Base-by-base conservation (phyloP, 2,888 invertebrate species). In the Drosophila histrio region DNA sequence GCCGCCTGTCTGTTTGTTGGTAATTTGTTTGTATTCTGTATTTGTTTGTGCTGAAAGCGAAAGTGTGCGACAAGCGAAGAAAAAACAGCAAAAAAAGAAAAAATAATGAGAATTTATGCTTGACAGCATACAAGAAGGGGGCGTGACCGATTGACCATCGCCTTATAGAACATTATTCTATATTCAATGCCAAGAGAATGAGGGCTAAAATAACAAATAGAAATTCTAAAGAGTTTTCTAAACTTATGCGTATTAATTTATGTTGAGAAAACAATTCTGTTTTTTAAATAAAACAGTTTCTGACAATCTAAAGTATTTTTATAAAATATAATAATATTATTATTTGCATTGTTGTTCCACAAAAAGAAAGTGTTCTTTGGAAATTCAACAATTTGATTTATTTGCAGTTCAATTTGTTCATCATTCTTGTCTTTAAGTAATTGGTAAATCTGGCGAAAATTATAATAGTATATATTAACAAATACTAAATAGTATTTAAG, bases 41-140 rank as follows among this genome's bases (percentile, higher is more conserved):
- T 56, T 53, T 52, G 56, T 58, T 44, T 41, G 39, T 19, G 54
- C 24, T 62, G 76, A 87, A 87, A 81, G 66, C 69, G 83, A 81
- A 81, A 81, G 81, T 82, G 61, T 49, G 57, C 19, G 39, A 57
- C 17, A 30, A 24, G 9, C 13, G 9, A 59, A 47, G 34, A 59
- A 46, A 26, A n/a, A n/a, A n/a, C n/a, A n/a, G n/a, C 32, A 32
- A 47, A 8, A 46, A 47, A 19, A 41, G n/a, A n/a, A n/a, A 38
- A 17, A 22, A 43, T 19, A 39, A 60, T 26, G 5, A 22, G 36
- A 17, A 52, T 22, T 19, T 43, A 56, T 19, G 32, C 43, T 56
- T 52, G 32, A 11, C 9, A 56, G 32, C 38, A 19, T 9, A 26
- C 28, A 38, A 9, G 26, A 61, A 56, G 38, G 19, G 43, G 44